These are phyloP conservation scores for Indicator indicator DNA, from an alignment of 2,113 vertebrate genomes.

Conservation along the genomic window DNA sequence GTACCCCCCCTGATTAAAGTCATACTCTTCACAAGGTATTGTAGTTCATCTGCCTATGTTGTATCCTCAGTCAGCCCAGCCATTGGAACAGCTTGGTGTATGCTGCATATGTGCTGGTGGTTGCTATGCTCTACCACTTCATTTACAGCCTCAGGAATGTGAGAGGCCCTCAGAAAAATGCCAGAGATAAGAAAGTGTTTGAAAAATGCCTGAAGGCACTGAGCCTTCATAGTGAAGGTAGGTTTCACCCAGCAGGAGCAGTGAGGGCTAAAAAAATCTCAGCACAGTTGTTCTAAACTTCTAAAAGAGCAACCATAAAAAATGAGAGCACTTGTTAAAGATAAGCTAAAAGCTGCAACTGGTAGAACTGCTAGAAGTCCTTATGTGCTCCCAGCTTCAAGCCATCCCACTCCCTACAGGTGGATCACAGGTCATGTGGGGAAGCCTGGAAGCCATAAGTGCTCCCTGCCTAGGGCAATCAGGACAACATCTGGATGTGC, in stretches of 20 bases:
- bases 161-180: conserved; percentile 25
- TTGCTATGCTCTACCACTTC: conserved; percentile 33
- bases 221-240: background rate
- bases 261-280: background rate
- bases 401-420: background rate
- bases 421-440: background rate
- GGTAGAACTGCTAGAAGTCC: background rate
- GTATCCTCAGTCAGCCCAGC: background rate
- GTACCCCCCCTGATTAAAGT: background rate
- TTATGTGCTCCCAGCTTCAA: background rate
- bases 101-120: background rate
- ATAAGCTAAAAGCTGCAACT: background rate
- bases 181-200: background rate
- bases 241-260: background rate
- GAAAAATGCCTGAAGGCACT: background rate
- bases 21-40: background rate
- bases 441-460: background rate
- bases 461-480: background rate
- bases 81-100: background rate
- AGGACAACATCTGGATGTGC: background rate
- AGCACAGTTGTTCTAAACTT: background rate
- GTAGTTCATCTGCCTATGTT: conserved; percentile 10
- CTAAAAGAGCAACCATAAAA: background rate
- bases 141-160: conserved; percentile 58
- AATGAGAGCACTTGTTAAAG: background rate